Conservation (phyloP, 2,888 invertebrate genomes). For the Merodon equestris region DNA sequence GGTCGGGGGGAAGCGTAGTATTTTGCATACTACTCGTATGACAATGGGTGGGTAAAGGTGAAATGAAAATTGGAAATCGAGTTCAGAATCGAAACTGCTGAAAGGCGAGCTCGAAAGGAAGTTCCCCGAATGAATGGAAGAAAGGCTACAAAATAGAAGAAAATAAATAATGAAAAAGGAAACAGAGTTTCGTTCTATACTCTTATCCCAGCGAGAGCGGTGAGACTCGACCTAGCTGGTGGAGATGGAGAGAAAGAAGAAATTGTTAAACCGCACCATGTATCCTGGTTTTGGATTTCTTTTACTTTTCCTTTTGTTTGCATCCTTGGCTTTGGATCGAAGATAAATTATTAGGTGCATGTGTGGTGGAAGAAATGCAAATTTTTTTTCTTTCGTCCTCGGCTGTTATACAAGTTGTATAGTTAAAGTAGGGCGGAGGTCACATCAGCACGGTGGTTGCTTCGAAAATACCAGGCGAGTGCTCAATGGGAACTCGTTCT, state of each 20-base stretch:
- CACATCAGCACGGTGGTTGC: no score
- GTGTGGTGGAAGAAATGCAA: constrained; percentile 51
- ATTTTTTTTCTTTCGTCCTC: constrained; percentile 28
- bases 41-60: constrained; percentile 67
- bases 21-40: constrained; percentile 69
- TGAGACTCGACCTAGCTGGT: constrained; percentile 2
- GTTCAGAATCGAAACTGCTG: constrained; percentile 49
- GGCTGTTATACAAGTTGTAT: no score
- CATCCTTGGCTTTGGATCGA: constrained; percentile 44
- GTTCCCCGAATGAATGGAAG: constrained; percentile 27
- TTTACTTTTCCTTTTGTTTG: constrained; percentile 29
- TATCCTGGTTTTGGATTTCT: constrained; percentile 64
- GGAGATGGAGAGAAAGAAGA: constrained; percentile 6
- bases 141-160: neutral
- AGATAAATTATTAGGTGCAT: constrained; percentile 60
- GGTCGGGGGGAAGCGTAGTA: constrained; percentile 38
- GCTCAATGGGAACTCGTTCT: no score
- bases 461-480: no score
- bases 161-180: no score
- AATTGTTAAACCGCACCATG: constrained; percentile 39
- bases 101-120: constrained; percentile 42
- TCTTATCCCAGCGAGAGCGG: constrained; percentile 55
- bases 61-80: constrained; percentile 66
- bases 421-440: no score
- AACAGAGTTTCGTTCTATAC: constrained; percentile 27